Evolutionary conservation across 2,797 vertebrate genomes (phyloP), one percentile per base, ranked within the genome.

Genomic region (Arnoldichthys spilopterus): DNA sequence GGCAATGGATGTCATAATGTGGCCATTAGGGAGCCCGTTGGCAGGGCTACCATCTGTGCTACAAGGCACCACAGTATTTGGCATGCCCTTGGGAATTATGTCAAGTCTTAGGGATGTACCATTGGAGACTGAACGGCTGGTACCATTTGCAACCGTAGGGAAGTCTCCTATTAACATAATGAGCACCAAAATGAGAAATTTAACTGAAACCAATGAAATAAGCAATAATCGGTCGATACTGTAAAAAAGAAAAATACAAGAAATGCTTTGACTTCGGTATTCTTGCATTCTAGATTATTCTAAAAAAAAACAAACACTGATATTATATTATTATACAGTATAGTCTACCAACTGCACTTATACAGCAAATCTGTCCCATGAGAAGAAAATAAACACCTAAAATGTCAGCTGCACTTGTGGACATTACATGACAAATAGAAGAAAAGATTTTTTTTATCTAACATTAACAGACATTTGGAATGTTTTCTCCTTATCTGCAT

Each of bases 11-110:
- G 90, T 88, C n/a, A 94, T 85, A 79, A 94, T 81, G 47, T 97
- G 97, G 18, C 96, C 96, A 0, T 99, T 99, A 74, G 92, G 84
- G 3, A 95, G 75, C 56, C 95, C 94, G 66, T 94, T 93, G 83
- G 92, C 84, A 11, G 95, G 82, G 34, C 86, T 92, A 53, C 80
- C 82, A 40, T 86, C 85, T 9, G 77, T 71, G 37, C 81, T 76
- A 83, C 93, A 96, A 67, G 95, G 94, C 86, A 96, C 93, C 72
- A 95, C 85, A 0, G 95, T 95, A 87, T 92, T 95, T 58, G 96
- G 96, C 88, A 96, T 96, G 53, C 97, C 97, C 0, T 97, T 98
- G 2, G 79, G 79, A 51, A 81, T 81, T 37, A 81, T 81, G 82
- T 90, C 64, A 0, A 95, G 88, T 67, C 91, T 92, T 67, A 81